Conservation (phyloP, 2,888 invertebrate genomes). For the Apomyelois bistriatella region DNA sequence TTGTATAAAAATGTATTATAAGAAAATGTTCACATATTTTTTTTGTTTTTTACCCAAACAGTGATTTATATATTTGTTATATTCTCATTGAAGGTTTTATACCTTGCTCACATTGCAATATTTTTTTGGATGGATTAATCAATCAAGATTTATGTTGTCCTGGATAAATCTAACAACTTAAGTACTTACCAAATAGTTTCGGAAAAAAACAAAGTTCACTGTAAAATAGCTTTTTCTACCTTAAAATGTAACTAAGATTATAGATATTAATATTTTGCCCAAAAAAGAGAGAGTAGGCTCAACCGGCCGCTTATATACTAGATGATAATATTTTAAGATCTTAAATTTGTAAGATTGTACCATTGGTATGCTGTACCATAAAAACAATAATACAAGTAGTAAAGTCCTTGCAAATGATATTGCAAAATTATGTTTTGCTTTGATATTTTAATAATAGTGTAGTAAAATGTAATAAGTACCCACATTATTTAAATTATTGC, state of each 20-base stretch:
- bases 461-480: background rate
- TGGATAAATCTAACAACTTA: no score
- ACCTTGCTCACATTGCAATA: no score
- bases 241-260: slow-evolving; percentile 2
- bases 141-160: no score
- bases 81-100: no score
- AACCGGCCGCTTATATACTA: slow-evolving; percentile 32
- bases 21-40: no score
- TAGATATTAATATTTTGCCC: slow-evolving; percentile 20
- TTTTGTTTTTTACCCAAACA: no score
- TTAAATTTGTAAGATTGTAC: slow-evolving; percentile 26
- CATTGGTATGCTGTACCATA: slow-evolving; percentile 43
- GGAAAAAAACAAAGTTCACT: background rate
- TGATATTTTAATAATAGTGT: background rate
- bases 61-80: no score
- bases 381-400: slow-evolving; percentile 49
- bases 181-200: no score
- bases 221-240: background rate
- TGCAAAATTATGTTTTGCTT: slow-evolving; percentile 6
- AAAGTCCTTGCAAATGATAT: slow-evolving; percentile 13
- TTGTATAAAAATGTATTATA: no score
- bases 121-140: no score
- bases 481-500: background rate
- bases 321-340: slow-evolving; percentile 24
- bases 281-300: slow-evolving; percentile 22